A percentile compares a stretch with the other conserved stretches of the same genome.
phyloP scores from a whole-genome alignment of 2,113 vertebrate species.

The Calonectris borealis region DNA sequence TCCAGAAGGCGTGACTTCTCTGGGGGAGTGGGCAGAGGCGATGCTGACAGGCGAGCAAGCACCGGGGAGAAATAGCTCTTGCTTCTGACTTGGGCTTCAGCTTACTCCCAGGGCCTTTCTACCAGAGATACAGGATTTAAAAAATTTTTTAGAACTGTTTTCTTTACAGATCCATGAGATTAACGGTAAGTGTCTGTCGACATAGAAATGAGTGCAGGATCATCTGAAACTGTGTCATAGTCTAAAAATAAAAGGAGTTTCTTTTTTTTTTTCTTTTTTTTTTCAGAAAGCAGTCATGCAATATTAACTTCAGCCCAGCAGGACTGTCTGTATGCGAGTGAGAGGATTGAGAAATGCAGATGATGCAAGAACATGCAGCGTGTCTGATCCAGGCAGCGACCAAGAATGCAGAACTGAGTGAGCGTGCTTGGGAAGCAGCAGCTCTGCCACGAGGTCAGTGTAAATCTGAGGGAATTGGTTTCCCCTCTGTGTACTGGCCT shows the following conservation, averaged over 20 bases:
- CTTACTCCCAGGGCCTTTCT: background rate
- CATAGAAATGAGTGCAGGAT: background rate
- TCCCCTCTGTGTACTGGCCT: background rate
- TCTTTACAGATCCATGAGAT: background rate
- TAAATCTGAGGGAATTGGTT: background rate
- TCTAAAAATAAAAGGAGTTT: background rate
- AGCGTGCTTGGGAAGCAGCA: background rate
- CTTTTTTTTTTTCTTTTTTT: accelerated
- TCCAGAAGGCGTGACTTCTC: background rate
- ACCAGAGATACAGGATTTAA: background rate
- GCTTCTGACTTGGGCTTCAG: background rate
- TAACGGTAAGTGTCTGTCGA: background rate
- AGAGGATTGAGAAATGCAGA: background rate
- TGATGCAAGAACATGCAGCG: background rate
- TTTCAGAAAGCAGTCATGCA: background rate
- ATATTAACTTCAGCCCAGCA: background rate
- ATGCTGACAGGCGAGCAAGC: background rate
- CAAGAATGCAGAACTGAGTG: background rate
- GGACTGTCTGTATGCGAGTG: background rate
- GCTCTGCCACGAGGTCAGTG: background rate
- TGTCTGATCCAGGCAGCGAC: background rate
- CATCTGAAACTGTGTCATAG: background rate
- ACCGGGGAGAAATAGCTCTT: background rate
- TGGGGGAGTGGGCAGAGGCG: background rate
- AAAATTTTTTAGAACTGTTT: background rate